These are phyloP conservation scores for Drosophila nr. perissopoda DNA, from an alignment of 2,888 invertebrate species.

Conservation along the genomic window DNA sequence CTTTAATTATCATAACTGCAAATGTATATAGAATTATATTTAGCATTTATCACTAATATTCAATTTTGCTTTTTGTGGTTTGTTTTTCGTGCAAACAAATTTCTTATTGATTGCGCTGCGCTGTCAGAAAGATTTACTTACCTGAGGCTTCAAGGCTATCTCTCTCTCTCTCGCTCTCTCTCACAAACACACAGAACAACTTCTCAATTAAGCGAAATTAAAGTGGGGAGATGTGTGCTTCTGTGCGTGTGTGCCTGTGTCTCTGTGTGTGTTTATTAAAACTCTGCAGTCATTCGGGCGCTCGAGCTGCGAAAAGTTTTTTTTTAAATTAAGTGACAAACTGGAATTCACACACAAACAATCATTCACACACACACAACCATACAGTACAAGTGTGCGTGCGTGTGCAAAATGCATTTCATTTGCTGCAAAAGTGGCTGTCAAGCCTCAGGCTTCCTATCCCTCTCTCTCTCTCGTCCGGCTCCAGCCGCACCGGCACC, in stretches of 20 bases:
- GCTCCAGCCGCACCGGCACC: constrained; percentile 80
- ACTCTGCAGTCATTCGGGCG: constrained; percentile 54
- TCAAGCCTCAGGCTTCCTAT: constrained; percentile 32
- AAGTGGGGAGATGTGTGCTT: constrained; percentile 17
- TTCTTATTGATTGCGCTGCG: constrained; percentile 55
- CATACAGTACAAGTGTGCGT: constrained; percentile 40
- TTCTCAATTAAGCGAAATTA: constrained; percentile 74
- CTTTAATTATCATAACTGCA: not conserved
- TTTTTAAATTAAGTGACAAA: constrained; percentile 74
- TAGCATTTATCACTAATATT: no score
- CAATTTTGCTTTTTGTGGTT: not conserved
- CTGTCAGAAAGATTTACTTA: constrained; percentile 25
- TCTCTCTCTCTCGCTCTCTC: not conserved
- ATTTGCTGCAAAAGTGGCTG: constrained; percentile 77
- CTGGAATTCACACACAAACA: constrained; percentile 38
- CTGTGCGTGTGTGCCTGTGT: not conserved
- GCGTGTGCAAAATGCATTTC: constrained; percentile 74
- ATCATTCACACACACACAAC: constrained; percentile 36
- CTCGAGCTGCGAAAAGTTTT: constrained; percentile 64
- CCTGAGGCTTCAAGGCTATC: constrained; percentile 8
- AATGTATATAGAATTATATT: not conserved
- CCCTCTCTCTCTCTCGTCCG: constrained; percentile 15
- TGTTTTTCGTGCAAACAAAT: constrained; percentile 45
- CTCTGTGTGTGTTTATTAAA: constrained; percentile 2
- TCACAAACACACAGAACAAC: constrained; percentile 42